Conservation (phyloP, 2,888 invertebrate genomes). For the Pseudococcus jackbeardsleyi region DNA sequence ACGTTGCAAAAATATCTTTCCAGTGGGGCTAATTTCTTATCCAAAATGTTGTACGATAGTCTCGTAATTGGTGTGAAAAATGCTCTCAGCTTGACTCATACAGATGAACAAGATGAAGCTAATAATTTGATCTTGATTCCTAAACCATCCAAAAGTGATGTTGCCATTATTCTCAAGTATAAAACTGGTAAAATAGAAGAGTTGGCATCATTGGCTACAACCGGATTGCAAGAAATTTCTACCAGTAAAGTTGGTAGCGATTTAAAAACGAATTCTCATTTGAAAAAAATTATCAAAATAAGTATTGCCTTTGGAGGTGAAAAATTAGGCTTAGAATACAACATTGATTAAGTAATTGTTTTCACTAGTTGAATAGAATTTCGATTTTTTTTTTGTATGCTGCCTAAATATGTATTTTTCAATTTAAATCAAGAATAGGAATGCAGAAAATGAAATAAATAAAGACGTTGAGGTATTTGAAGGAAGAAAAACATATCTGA, state of each 20-base stretch:
- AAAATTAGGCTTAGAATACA: background rate
- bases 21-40: background rate
- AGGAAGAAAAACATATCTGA: no score
- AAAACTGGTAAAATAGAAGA: background rate
- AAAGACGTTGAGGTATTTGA: no score
- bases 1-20: background rate
- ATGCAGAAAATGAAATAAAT: no score
- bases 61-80: background rate
- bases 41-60: background rate
- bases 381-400: no score
- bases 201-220: background rate
- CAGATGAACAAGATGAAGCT: background rate
- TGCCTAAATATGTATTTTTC: no score
- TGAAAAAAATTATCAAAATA: background rate
- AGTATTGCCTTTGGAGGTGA: background rate
- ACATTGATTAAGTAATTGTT: background rate
- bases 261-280: background rate
- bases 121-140: background rate
- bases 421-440: no score
- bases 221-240: background rate
- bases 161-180: background rate
- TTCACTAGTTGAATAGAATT: no score
- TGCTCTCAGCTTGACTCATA: background rate
- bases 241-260: background rate
- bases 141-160: background rate